Percentiles rank a stretch among this genome's conserved stretches.
Conservation (phyloP, 2,888 invertebrate species). For the Caenorhabditis sp. region DNA sequence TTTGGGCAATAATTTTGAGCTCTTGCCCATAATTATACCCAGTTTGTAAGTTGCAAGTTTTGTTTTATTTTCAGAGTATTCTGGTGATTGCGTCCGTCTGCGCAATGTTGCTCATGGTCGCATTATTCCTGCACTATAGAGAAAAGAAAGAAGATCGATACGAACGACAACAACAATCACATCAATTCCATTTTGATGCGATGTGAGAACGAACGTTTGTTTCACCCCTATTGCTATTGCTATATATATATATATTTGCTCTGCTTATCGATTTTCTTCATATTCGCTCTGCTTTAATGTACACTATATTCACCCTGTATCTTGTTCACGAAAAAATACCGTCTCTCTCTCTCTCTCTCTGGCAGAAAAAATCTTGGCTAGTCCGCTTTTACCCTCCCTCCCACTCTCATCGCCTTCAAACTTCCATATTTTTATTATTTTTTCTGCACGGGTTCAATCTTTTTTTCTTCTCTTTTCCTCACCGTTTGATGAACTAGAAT, state of each 20-base stretch:
- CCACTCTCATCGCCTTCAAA: neutral
- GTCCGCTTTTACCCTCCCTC: neutral
- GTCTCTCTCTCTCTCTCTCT: too few species aligned
- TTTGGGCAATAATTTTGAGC: too few species aligned
- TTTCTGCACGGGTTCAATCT: neutral
- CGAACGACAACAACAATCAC: constrained; percentile 67
- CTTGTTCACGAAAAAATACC: too few species aligned
- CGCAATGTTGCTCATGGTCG: constrained; percentile 61
- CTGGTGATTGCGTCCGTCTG: constrained; percentile 62
- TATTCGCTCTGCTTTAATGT: neutral
- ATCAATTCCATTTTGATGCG: constrained; percentile 71
- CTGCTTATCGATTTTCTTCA: too few species aligned
- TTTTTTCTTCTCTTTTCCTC: too few species aligned
- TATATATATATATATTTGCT: too few species aligned
- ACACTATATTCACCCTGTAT: neutral
- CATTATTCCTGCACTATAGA: constrained; percentile 62
- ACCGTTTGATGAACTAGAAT: too few species aligned
- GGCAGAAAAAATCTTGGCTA: too few species aligned
- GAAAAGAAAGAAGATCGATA: constrained; percentile 65
- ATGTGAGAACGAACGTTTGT: constrained; percentile 58
- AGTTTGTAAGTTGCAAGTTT: too few species aligned
- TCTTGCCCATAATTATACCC: too few species aligned
- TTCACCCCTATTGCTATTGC: too few species aligned
- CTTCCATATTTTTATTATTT: neutral
- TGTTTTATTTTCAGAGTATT: constrained; percentile 44